Evolutionary conservation across 2,113 vertebrate genomes (phyloP).

Genomic region (Eublepharis macularius): DNA sequence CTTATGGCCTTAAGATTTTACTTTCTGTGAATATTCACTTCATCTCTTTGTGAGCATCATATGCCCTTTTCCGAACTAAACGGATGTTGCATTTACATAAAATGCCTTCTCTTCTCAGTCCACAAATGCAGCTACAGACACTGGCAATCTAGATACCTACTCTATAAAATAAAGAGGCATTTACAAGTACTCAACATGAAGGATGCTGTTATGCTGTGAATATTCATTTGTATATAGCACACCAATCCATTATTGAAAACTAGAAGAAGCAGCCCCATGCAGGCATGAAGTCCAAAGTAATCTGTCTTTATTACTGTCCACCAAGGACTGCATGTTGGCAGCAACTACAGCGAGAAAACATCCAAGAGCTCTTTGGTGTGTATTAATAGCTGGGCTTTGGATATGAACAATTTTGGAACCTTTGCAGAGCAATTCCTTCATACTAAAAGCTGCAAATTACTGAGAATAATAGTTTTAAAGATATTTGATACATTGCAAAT

Average conservation of each 20-base stretch:
- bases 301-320: conserved; percentile 42
- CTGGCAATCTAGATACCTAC: background rate
- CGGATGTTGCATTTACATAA: too few relatives aligned
- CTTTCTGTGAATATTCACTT: too few relatives aligned
- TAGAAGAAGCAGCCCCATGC: conserved; percentile 16
- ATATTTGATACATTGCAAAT: background rate
- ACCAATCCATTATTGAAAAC: conserved; percentile 32
- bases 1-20: too few relatives aligned
- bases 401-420: conserved; percentile 17
- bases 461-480: background rate
- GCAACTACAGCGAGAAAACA: conserved; percentile 18
- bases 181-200: background rate
- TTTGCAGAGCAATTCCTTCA: background rate
- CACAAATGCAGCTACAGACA: background rate
- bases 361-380: conserved; percentile 33
- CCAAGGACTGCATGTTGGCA: conserved; percentile 39
- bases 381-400: conserved; percentile 31
- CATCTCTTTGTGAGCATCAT: too few relatives aligned
- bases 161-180: background rate
- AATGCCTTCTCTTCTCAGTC: background rate
- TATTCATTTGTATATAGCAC: conserved; percentile 26
- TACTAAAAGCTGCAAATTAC: conserved; percentile 17
- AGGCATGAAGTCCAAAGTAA: conserved; percentile 33
- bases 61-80: too few relatives aligned
- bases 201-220: background rate